Evolutionary conservation across 2,888 invertebrate genomes (phyloP).

Genomic region (Adelognathus sp.): DNA sequence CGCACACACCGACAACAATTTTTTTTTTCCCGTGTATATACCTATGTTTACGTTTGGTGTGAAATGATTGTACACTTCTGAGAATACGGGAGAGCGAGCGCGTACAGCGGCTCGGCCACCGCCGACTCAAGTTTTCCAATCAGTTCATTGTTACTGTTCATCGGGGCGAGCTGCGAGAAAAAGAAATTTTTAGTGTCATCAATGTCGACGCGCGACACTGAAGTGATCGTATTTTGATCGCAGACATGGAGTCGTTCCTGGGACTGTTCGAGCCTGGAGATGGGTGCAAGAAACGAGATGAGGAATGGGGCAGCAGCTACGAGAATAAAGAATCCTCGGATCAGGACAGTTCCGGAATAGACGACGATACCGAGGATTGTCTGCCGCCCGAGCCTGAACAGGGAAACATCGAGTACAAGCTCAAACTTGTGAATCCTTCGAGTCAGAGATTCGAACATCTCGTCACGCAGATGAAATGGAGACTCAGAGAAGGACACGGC

Average conservation of each 20-base stretch:
- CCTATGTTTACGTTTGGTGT: conserved; percentile 40
- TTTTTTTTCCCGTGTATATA: neutral
- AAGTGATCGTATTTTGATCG: neutral
- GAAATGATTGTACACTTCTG: conserved; percentile 38
- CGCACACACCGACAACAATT: neutral
- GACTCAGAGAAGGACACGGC: conserved; percentile 96
- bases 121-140: conserved; percentile 50
- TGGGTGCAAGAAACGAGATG: conserved; percentile 78
- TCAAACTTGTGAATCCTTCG: conserved; percentile 96
- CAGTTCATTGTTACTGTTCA: neutral
- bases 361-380: conserved; percentile 83
- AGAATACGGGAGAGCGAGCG: neutral
- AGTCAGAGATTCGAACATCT: conserved; percentile 96
- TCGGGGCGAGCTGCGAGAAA: neutral
- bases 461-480: conserved; percentile 99
- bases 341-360: conserved; percentile 78
- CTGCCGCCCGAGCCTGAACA: conserved; percentile 96
- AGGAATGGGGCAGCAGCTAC: conserved; percentile 83
- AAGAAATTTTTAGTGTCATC: neutral
- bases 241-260: conserved; percentile 90
- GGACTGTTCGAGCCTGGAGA: conserved; percentile 89
- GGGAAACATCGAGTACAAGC: conserved; percentile 98
- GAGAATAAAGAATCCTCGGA: conserved; percentile 80
- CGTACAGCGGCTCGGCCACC: neutral
- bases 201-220: neutral